phyloP scores from a whole-genome alignment of 2,888 invertebrate genomes.

The Pseudolycoriella hygida region DNA sequence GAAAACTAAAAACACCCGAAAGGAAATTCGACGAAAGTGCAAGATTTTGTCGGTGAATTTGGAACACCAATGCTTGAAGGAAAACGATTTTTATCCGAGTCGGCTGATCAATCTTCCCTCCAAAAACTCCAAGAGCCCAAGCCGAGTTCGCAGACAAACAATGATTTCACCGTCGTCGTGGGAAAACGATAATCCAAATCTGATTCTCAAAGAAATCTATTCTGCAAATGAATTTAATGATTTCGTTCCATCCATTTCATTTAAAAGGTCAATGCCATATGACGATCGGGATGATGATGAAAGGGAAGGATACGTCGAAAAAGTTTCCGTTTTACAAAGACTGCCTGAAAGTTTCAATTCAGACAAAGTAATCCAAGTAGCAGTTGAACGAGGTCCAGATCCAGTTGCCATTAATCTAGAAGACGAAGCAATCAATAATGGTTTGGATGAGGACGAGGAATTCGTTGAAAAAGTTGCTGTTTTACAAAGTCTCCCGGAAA shows the following conservation, averaged over 20 bases:
- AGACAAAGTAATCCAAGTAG: no score
- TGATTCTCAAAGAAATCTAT: background rate
- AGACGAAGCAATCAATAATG: no score
- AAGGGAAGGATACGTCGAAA: no score
- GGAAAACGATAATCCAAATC: background rate
- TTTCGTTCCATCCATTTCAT: background rate
- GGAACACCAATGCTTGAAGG: constrained; percentile 5
- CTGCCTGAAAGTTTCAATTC: no score
- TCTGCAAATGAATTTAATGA: background rate
- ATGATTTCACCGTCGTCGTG: background rate
- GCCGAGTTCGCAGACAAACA: background rate
- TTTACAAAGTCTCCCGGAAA: no score
- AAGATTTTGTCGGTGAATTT: constrained; percentile 3
- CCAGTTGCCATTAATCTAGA: no score
- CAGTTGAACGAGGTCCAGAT: no score
- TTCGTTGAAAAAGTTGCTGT: no score
- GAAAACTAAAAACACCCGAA: background rate
- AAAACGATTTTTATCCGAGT: background rate
- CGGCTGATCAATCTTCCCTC: background rate
- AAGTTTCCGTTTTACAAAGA: no score
- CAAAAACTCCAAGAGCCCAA: background rate
- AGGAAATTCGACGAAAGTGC: background rate
- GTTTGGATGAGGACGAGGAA: no score
- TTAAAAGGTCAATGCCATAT: background rate
- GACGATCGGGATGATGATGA: background rate